phyloP scores from a whole-genome alignment of 2,888 invertebrate species.

The Dinocampus coccinellae region DNA sequence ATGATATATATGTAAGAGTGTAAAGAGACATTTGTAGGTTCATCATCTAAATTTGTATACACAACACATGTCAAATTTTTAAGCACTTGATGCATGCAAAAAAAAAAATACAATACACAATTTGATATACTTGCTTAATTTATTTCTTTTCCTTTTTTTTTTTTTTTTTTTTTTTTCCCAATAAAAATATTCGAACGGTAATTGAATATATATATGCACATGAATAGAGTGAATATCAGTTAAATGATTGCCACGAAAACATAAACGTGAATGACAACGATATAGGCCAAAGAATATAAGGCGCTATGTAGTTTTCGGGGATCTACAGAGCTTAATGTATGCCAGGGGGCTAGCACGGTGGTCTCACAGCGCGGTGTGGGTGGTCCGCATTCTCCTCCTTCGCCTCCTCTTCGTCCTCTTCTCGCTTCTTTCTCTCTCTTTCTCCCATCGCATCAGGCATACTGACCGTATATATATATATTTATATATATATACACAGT shows the following conservation, averaged over 20 bases:
- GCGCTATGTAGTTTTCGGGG: conserved; percentile 62
- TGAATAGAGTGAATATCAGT: not conserved
- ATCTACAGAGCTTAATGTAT: conserved; percentile 67
- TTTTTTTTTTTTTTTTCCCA: not conserved
- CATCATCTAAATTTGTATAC: not conserved
- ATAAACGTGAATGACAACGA: conserved; percentile 33
- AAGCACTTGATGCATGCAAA: not conserved
- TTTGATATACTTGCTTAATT: too few relatives aligned
- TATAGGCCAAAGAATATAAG: conserved; percentile 35
- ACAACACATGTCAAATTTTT: not conserved
- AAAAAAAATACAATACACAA: not conserved
- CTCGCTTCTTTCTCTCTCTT: conserved; percentile 50
- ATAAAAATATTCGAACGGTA: not conserved
- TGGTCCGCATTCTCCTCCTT: conserved; percentile 67
- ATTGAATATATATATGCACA: not conserved
- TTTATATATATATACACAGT: too few relatives aligned
- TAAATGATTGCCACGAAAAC: conserved; percentile 16
- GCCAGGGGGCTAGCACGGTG: conserved; percentile 70
- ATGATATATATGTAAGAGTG: conserved; percentile 40
- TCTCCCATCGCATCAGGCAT: conserved; percentile 9
- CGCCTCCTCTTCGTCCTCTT: conserved; percentile 62
- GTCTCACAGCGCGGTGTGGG: conserved; percentile 68
- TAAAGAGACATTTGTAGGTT: conserved; percentile 22
- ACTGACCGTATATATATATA: not conserved
- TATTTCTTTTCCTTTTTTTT: not conserved